phyloP scores from a whole-genome alignment of 2,888 invertebrate species.

The Mantis religiosa region DNA sequence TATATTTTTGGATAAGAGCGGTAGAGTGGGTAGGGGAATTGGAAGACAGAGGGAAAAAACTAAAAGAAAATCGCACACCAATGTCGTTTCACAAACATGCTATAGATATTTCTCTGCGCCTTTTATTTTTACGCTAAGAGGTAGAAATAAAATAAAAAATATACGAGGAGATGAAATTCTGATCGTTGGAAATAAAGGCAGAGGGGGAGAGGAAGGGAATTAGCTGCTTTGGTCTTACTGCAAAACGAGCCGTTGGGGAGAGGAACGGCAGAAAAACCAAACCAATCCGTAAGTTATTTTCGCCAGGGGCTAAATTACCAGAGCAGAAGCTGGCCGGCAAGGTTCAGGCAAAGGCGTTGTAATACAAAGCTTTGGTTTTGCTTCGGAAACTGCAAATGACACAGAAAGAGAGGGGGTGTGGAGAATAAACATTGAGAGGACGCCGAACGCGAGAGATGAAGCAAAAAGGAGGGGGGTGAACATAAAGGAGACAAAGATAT shows the following conservation, averaged over 20 bases:
- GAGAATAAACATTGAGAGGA: neutral
- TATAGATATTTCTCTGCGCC: constrained; percentile 10
- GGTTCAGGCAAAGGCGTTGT: constrained; percentile 7
- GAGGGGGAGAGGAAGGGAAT: neutral
- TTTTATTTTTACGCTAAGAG: constrained; percentile 11
- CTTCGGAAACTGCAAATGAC: constrained; percentile 26
- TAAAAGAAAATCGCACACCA: constrained; percentile 2
- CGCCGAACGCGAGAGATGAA: neutral
- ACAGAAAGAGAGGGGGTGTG: constrained; percentile 17
- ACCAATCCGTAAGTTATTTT: constrained; percentile 27
- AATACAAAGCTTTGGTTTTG: constrained; percentile 18
- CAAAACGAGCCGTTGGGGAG: neutral
- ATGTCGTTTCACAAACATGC: constrained; percentile 17
- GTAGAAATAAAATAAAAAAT: neutral
- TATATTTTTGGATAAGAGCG: neutral
- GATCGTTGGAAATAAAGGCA: constrained; percentile 15
- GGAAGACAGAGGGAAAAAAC: neutral
- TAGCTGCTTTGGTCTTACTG: constrained; percentile 14
- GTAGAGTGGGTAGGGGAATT: neutral
- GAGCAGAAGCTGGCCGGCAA: neutral
- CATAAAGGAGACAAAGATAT: constrained; percentile 6
- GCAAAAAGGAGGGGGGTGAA: neutral
- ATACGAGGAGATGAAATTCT: constrained; percentile 19
- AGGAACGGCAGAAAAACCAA: neutral
- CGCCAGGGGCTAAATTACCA: constrained; percentile 23